Percentiles rank a stretch among this genome's conserved stretches.
Conservation (phyloP, 2,797 vertebrate genomes). For the Bradypus variegatus region DNA sequence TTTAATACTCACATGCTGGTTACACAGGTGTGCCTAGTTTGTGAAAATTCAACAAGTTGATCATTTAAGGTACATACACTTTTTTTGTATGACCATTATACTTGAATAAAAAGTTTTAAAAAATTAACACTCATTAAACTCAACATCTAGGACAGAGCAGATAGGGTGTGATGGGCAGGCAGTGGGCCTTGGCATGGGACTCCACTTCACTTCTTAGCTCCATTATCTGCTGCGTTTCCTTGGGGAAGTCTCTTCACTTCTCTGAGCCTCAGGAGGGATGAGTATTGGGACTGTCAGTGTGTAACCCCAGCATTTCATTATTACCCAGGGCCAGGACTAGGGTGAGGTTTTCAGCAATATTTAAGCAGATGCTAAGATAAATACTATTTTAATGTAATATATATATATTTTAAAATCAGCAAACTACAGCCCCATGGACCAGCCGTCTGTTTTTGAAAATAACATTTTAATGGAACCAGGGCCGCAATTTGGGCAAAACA, state of each 20-base stretch:
- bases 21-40: background rate
- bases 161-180: background rate
- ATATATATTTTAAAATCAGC: background rate
- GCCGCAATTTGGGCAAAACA: background rate
- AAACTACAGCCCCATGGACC: background rate
- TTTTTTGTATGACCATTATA: background rate
- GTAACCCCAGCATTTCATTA: background rate
- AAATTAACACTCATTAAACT: background rate
- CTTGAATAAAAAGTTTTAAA: background rate
- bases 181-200: no score
- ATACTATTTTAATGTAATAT: background rate
- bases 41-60: background rate
- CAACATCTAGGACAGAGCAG: background rate
- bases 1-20: background rate
- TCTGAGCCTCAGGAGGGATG: background rate
- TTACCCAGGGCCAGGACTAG: background rate
- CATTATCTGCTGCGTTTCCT: background rate
- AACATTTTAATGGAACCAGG: conserved; percentile 9
- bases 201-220: background rate
- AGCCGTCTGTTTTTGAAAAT: background rate
- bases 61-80: background rate
- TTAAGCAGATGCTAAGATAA: background rate
- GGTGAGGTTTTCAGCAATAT: background rate
- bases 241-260: background rate
- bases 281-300: background rate